phyloP scores from a whole-genome alignment of 2,888 invertebrate genomes.

The Drosophila recens region DNA sequence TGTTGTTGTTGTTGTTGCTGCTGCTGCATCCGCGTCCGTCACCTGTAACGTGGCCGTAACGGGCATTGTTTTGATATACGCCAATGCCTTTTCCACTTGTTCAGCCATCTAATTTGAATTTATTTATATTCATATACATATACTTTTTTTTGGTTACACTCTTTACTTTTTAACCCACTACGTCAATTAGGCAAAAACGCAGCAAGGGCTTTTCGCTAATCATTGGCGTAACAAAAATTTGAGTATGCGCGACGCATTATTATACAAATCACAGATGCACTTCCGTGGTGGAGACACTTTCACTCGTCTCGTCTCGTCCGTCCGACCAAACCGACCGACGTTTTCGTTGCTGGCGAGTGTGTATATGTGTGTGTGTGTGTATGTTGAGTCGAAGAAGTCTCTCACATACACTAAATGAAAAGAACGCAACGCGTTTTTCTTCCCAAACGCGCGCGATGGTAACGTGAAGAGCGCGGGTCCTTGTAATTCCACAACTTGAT shows the following conservation, averaged over 20 bases:
- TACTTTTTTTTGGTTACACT: conserved; percentile 30
- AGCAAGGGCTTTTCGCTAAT: conserved; percentile 52
- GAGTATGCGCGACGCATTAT: conserved; percentile 80
- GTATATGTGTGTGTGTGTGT: conserved; percentile 20
- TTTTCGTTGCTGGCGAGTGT: conserved; percentile 52
- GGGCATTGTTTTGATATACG: conserved; percentile 60
- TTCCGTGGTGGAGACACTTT: conserved; percentile 74
- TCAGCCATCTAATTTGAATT: conserved; percentile 56
- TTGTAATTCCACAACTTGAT: conserved; percentile 31
- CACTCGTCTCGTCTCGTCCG: conserved; percentile 67
- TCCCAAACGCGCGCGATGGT: conserved; percentile 68
- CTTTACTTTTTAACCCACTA: conserved; percentile 34
- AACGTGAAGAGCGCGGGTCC: conserved; percentile 46
- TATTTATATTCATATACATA: conserved; percentile 20
- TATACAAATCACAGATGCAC: conserved; percentile 80
- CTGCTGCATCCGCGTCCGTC: conserved; percentile 23
- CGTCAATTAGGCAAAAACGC: conserved; percentile 43
- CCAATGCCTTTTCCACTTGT: conserved; percentile 64
- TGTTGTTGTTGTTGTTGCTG: conserved; percentile 5
- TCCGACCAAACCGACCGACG: conserved; percentile 47
- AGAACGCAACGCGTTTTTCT: conserved; percentile 77
- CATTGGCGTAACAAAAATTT: conserved; percentile 75
- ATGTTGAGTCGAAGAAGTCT: conserved; percentile 58
- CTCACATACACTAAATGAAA: conserved; percentile 66
- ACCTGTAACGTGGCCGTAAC: conserved; percentile 38